Conservation (phyloP, 2,113 vertebrate species). For the Perca fluviatilis region DNA sequence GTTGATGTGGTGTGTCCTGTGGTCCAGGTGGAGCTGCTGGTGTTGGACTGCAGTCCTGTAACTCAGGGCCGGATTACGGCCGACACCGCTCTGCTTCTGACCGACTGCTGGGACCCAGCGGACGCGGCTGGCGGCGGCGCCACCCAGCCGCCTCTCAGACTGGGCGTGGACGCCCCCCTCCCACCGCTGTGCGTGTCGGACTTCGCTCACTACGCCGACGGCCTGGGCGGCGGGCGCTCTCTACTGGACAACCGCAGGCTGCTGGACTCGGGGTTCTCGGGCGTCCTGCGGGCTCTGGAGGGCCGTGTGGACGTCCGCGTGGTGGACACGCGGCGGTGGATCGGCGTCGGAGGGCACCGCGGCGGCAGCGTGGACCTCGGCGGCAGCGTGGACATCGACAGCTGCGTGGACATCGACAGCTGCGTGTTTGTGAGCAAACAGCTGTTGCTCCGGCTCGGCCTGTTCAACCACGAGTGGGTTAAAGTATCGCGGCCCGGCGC, state of each 20-base stretch:
- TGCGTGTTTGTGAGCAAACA: slow-evolving; percentile 75
- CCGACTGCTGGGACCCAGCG: slow-evolving; percentile 68
- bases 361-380: slow-evolving; percentile 21
- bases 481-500: slow-evolving; percentile 38
- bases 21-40: slow-evolving; percentile 70
- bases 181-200: slow-evolving; percentile 80
- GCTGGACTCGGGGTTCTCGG: slow-evolving; percentile 55
- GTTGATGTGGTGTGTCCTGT: too few species aligned
- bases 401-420: slow-evolving; percentile 66
- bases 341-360: neutral
- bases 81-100: slow-evolving; percentile 78
- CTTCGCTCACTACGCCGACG: slow-evolving; percentile 81
- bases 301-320: slow-evolving; percentile 79
- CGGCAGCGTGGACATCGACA: slow-evolving; percentile 12
- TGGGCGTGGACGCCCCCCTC: slow-evolving; percentile 58
- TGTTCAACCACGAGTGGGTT: slow-evolving; percentile 85
- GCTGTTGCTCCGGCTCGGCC: slow-evolving; percentile 84
- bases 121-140: neutral
- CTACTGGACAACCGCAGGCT: slow-evolving; percentile 69
- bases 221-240: slow-evolving; percentile 54
- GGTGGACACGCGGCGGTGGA: slow-evolving; percentile 36
- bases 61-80: slow-evolving; percentile 78
- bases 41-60: slow-evolving; percentile 83
- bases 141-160: slow-evolving; percentile 18
- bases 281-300: slow-evolving; percentile 78